phyloP scores from a whole-genome alignment of 2,797 vertebrate species.

The Gymnoscopelus microlampas region DNA sequence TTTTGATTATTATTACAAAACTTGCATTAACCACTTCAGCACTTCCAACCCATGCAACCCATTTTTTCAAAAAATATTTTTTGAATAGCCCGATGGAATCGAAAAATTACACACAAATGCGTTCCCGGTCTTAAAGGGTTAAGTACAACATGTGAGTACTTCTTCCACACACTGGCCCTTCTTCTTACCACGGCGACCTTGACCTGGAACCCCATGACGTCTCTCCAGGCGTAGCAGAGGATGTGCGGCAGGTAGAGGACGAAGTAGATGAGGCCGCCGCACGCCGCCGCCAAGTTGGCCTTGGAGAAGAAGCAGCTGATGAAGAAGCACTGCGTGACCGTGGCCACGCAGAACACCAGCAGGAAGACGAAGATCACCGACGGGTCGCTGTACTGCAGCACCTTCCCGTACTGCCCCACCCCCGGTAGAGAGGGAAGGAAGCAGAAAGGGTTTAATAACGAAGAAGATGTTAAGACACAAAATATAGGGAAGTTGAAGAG shows the following conservation, averaged over 20 bases:
- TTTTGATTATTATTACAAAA: too few relatives aligned
- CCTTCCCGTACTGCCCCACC: slow-evolving; percentile 89
- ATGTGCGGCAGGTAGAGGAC: slow-evolving; percentile 93
- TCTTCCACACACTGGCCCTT: too few relatives aligned
- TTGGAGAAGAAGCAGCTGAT: slow-evolving; percentile 97
- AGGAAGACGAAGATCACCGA: slow-evolving; percentile 94
- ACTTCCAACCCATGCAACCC: too few relatives aligned
- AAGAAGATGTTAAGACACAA: rapidly evolving
- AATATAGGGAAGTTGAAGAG: neutral
- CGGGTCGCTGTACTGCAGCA: slow-evolving; percentile 97
- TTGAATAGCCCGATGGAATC: too few relatives aligned
- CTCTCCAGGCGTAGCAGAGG: slow-evolving; percentile 94
- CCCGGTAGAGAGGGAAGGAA: neutral
- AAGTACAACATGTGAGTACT: too few relatives aligned
- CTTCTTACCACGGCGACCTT: slow-evolving; percentile 91
- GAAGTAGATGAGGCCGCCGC: slow-evolving; percentile 96
- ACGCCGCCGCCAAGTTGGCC: slow-evolving; percentile 95
- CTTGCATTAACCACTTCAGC: too few relatives aligned
- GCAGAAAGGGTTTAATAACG: slow-evolving; percentile 1
- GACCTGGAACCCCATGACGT: slow-evolving; percentile 86
- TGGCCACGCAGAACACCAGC: slow-evolving; percentile 89
- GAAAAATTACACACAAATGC: too few relatives aligned
- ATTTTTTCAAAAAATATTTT: too few relatives aligned
- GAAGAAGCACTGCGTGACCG: slow-evolving; percentile 95
- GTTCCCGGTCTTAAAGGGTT: too few relatives aligned